Base-by-base conservation (phyloP, 2,797 vertebrate genomes). In the Menidia menidia region DNA sequence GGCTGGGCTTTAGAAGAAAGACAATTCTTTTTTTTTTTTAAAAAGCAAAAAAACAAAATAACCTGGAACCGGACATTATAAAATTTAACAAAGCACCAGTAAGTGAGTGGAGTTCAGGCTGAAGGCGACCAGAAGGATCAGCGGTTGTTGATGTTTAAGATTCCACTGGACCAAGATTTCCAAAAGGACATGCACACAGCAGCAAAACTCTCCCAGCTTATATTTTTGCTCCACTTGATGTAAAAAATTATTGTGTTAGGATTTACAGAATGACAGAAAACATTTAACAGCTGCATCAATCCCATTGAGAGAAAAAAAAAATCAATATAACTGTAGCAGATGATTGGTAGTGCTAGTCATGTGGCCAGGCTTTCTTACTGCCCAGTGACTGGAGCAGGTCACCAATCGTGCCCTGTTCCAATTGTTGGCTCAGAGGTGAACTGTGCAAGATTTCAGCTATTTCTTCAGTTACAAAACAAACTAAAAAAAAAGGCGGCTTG, bases 391-490 rank as follows among this genome's bases (percentile, higher is more conserved):
- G 25, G 60, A 59, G 75, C 77, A 75, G 69, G 86, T 91, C 87
- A 86, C 80, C 81, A 69, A 85, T 76, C 59, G 59, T 77, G 80
- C 90, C 88, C 91, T 91, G 88, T 67, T 87, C 89, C 84, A 83
- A 83, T 82, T 59, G 72, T 92, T 93, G 93, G 93, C 92, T 95
- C 92, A 93, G 92, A 92, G 93, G 92, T 92, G 89, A 91, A 94
- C 89, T 95, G 93, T 94, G 93, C 93, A 95, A 94, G 91, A 90
- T 90, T 92, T 89, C 87, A 91, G 80, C 68, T 80, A 86, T 88
- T 90, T 92, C 88, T 91, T 92, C 90, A 91, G 84, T 90, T 92
- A 88, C 43, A 87, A 90, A 89, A 91, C 35, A 83, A 87, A 88
- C 80, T 53, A 4, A 19, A 53, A 19, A 47, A 45, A 83, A 85